Conservation (phyloP, 2,888 invertebrate genomes). For the Bellardia pandia region DNA sequence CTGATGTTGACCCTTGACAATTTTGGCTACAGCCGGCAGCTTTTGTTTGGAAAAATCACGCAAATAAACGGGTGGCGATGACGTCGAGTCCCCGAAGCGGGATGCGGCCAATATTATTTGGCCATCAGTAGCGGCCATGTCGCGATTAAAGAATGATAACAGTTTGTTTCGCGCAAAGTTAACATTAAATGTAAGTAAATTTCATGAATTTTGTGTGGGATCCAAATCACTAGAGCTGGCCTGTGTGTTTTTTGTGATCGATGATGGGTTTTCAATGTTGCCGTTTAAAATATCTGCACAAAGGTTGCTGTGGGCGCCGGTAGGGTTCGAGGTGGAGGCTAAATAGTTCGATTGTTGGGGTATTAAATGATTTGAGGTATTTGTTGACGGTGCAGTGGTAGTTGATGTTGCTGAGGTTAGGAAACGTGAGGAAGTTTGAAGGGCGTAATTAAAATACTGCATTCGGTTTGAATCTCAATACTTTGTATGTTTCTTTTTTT, state of each 20-base stretch:
- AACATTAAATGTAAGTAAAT: slow-evolving; percentile 84
- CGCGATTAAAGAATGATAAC: slow-evolving; percentile 84
- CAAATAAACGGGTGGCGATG: slow-evolving; percentile 81
- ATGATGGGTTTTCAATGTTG: slow-evolving; percentile 70
- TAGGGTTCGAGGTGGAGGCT: slow-evolving; percentile 47
- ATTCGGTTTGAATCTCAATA: slow-evolving; percentile 78
- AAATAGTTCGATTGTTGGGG: slow-evolving; percentile 59
- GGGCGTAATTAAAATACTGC: slow-evolving; percentile 82
- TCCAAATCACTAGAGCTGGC: slow-evolving; percentile 56
- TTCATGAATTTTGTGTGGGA: slow-evolving; percentile 80
- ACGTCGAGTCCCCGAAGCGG: slow-evolving; percentile 84
- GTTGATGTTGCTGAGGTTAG: slow-evolving; percentile 77
- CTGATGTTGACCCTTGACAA: slow-evolving; percentile 97
- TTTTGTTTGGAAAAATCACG: slow-evolving; percentile 88
- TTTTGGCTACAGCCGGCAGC: slow-evolving; percentile 93
- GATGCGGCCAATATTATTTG: slow-evolving; percentile 95
- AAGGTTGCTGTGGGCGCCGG: slow-evolving; percentile 70
- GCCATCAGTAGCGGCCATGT: slow-evolving; percentile 95
- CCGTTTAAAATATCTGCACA: slow-evolving; percentile 71
- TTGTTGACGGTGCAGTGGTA: slow-evolving; percentile 59
- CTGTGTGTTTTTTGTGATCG: slow-evolving; percentile 22
- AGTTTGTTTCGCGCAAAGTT: slow-evolving; percentile 84
- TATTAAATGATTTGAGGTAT: slow-evolving; percentile 53
- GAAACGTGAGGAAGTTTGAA: slow-evolving; percentile 82
- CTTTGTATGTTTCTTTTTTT: slow-evolving; percentile 13